phyloP scores from a whole-genome alignment of 1,140 invertebrate genomes.

The Pseudomyrmex cubaensis region DNA sequence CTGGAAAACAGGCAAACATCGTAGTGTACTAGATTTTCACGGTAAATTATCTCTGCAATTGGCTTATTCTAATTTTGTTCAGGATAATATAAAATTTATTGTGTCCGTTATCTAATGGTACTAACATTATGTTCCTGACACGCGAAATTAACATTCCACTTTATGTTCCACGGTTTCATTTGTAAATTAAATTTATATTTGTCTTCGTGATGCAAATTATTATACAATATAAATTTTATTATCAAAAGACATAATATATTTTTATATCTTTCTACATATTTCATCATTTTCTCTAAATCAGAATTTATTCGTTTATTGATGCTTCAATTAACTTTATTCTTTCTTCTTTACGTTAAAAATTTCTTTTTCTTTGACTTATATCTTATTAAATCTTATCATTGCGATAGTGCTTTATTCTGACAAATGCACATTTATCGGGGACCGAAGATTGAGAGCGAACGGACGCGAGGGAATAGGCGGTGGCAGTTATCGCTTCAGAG shows the following conservation, averaged over 20 bases:
- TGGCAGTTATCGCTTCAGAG: constrained; percentile 32
- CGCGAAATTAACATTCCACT: constrained; percentile 25
- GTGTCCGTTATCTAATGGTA: background rate
- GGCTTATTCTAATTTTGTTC: constrained; percentile 18
- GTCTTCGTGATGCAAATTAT: background rate
- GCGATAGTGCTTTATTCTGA: constrained; percentile 24
- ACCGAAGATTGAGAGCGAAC: constrained; percentile 34
- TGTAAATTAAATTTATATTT: background rate
- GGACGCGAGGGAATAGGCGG: constrained; percentile 30
- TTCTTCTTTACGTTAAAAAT: too few relatives aligned
- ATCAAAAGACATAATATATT: background rate
- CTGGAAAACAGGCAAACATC: background rate
- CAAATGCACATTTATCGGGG: constrained; percentile 31
- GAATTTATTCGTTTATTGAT: too few relatives aligned
- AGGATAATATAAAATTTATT: background rate
- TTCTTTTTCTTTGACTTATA: constrained; percentile 1
- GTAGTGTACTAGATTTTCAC: background rate
- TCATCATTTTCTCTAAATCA: background rate
- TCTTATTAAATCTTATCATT: constrained; percentile 23
- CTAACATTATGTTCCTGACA: background rate
- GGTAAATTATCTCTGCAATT: background rate
- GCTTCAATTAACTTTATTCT: background rate
- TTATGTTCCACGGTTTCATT: background rate
- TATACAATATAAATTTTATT: too few relatives aligned
- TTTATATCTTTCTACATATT: background rate